Conservation (phyloP, 2,113 vertebrate species). For the Heloderma charlesbogerti region DNA sequence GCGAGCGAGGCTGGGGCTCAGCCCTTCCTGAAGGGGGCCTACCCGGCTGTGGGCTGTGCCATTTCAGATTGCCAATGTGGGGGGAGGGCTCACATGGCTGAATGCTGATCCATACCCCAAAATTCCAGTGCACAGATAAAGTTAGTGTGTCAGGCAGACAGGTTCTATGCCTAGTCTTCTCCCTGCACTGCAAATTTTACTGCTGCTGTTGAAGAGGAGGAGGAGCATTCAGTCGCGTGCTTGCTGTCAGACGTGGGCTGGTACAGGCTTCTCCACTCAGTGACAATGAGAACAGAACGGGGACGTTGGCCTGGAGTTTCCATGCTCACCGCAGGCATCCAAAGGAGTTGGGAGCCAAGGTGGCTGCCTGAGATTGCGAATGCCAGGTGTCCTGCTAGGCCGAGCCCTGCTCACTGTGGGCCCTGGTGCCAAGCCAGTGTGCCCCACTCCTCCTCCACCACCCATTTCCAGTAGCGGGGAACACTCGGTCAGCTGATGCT, state of each 20-base stretch:
- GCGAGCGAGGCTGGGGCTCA: too few species aligned
- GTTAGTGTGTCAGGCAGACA: not conserved
- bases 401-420: not conserved
- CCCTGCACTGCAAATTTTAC: not conserved
- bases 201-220: too few species aligned
- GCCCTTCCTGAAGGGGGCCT: not conserved
- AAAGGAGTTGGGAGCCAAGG: not conserved
- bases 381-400: not conserved
- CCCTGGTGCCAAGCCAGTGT: not conserved
- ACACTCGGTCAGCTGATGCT: not conserved
- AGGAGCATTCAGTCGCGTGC: not conserved
- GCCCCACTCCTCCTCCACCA: not conserved
- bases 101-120: too few species aligned
- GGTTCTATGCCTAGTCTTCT: fast-evolving
- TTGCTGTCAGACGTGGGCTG: not conserved
- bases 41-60: not conserved
- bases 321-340: not conserved
- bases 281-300: not conserved
- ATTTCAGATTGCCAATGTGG: not conserved
- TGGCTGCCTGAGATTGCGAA: not conserved
- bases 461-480: not conserved
- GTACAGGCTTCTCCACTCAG: too few species aligned
- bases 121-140: not conserved
- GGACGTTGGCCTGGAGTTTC: not conserved
- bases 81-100: too few species aligned